Percentiles rank a stretch among this genome's conserved stretches.
phyloP scores from a whole-genome alignment of 2,113 vertebrate genomes.

The Athene noctua region DNA sequence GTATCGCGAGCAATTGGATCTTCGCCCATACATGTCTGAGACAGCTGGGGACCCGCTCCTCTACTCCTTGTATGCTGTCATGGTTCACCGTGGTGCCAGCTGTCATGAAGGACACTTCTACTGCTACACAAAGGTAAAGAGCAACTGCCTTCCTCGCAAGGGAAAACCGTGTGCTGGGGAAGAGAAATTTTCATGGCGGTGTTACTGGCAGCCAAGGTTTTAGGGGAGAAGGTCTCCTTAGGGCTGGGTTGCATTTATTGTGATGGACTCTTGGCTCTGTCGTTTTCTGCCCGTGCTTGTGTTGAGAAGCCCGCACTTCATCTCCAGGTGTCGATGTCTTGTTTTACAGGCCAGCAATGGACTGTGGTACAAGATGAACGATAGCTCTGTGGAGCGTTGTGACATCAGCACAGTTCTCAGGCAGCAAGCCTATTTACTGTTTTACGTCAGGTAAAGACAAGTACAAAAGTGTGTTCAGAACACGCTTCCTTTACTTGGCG shows the following conservation, averaged over 20 bases:
- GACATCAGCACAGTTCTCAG: neutral
- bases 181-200: fast-evolving
- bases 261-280: neutral
- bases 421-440: neutral
- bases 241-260: neutral
- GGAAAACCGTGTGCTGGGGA: neutral
- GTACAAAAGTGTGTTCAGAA: neutral
- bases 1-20: neutral
- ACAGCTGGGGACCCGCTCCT: neutral
- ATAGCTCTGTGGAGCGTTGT: neutral
- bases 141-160: neutral
- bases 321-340: neutral
- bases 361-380: neutral
- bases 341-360: neutral
- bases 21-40: neutral
- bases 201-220: neutral
- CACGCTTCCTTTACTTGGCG: neutral
- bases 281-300: too few relatives aligned
- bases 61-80: neutral
- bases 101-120: neutral
- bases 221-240: neutral
- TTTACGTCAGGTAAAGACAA: neutral
- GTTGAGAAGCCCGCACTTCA: neutral
- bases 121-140: neutral
- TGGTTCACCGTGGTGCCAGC: neutral